These are phyloP conservation scores for Heliconius nattereri DNA, from an alignment of 1,140 invertebrate species.

Conservation along the genomic window DNA sequence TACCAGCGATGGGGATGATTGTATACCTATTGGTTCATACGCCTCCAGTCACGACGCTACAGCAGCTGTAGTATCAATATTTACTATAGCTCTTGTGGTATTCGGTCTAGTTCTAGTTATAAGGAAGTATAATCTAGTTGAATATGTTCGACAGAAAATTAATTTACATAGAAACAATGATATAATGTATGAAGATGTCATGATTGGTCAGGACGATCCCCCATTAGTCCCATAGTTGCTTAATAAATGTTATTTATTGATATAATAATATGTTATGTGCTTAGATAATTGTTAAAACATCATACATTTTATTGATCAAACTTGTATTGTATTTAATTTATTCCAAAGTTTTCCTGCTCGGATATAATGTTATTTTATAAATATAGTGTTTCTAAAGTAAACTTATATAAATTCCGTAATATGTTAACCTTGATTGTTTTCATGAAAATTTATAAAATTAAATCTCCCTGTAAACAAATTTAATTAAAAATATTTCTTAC, in stretches of 20 bases:
- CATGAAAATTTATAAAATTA: too few species aligned
- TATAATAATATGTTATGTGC: conserved; percentile 27
- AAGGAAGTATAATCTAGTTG: conserved; percentile 75
- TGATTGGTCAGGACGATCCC: conserved; percentile 80
- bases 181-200: conserved; percentile 79
- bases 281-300: conserved; percentile 30
- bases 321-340: conserved; percentile 21
- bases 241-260: conserved; percentile 8
- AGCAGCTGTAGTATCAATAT: conserved; percentile 62
- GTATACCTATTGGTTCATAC: conserved; percentile 42
- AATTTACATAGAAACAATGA: conserved; percentile 68
- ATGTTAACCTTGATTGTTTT: too few species aligned
- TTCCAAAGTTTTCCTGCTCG: conserved; percentile 31
- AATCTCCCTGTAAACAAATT: too few species aligned
- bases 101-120: conserved; percentile 71
- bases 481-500: too few species aligned
- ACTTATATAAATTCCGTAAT: not conserved
- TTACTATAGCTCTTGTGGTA: conserved; percentile 67
- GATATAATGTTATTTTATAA: conserved; percentile 7
- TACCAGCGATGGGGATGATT: conserved; percentile 52
- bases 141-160: conserved; percentile 73
- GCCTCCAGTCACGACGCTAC: conserved; percentile 53
- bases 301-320: conserved; percentile 21
- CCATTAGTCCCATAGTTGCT: conserved; percentile 67
- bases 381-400: not conserved